A percentile compares a stretch with the other conserved stretches of the same genome.
phyloP scores from a whole-genome alignment of 2,797 vertebrate genomes.

The Iguana delicatissima region DNA sequence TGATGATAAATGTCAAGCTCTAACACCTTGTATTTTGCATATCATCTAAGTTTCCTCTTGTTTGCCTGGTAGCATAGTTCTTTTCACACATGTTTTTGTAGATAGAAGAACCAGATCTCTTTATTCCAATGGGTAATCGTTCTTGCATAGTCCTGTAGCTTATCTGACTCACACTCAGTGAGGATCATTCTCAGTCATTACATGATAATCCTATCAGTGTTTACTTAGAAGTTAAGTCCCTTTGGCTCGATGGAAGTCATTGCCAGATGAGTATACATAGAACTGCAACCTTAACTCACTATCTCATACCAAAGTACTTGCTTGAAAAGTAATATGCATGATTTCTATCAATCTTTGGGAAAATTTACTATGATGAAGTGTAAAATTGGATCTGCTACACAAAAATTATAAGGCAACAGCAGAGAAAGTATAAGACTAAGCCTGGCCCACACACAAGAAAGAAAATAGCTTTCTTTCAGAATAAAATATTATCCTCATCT shows the following conservation, averaged over 20 bases:
- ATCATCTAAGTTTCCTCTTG: slow-evolving; percentile 36
- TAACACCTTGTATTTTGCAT: slow-evolving; percentile 67
- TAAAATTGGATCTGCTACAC: slow-evolving; percentile 19
- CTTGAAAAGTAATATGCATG: rapidly evolving
- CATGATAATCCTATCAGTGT: not conserved
- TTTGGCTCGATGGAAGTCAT: not conserved
- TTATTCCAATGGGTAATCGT: not conserved
- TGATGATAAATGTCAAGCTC: slow-evolving; percentile 57
- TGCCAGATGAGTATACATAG: not conserved
- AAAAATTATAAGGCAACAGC: slow-evolving; percentile 44
- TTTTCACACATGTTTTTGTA: not conserved
- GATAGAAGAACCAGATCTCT: not conserved
- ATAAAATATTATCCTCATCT: slow-evolving; percentile 51
- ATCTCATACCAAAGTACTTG: not conserved
- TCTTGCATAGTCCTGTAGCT: not conserved
- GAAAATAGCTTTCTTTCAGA: slow-evolving; percentile 38
- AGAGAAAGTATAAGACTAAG: slow-evolving; percentile 54
- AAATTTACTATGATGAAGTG: slow-evolving; percentile 10
- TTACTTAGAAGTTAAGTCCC: not conserved
- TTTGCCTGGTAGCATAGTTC: slow-evolving; percentile 12
- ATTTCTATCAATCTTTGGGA: slow-evolving; percentile 23
- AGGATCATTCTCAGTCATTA: not conserved
- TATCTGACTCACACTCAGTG: not conserved
- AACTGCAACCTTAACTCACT: not conserved
- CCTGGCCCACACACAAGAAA: slow-evolving; percentile 44